Percentiles rank a stretch among this genome's conserved stretches.
These are phyloP conservation scores for Agelaius tricolor DNA, from an alignment of 2,113 vertebrate genomes.

Conservation along the genomic window DNA sequence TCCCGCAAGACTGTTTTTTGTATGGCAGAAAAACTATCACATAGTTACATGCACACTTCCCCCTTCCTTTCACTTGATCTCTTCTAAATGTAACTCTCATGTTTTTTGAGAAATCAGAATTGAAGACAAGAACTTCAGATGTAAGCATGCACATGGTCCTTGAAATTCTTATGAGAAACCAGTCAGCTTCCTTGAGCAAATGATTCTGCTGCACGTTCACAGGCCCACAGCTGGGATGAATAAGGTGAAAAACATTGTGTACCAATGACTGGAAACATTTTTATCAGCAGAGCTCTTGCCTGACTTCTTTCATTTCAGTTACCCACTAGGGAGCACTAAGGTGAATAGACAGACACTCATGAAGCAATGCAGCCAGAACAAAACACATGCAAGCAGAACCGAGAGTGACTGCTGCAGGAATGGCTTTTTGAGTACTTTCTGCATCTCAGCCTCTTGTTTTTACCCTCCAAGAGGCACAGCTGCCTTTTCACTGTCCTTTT, in stretches of 20 bases:
- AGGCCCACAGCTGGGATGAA: not conserved
- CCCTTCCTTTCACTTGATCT: not conserved
- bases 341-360: accelerated
- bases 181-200: not conserved
- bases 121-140: not conserved
- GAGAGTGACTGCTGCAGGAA: not conserved
- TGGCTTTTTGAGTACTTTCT: not conserved
- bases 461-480: not conserved
- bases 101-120: not conserved
- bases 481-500: not conserved
- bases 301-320: not conserved
- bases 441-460: not conserved
- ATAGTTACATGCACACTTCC: accelerated
- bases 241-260: not conserved
- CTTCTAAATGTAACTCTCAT: not conserved
- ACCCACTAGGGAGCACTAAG: not conserved
- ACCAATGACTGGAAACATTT: not conserved
- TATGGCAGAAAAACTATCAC: not conserved
- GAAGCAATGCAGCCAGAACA: not conserved
- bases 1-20: not conserved
- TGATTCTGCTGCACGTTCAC: accelerated
- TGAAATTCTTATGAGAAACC: not conserved
- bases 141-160: not conserved
- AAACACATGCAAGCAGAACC: not conserved
- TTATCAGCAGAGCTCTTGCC: not conserved